These are phyloP conservation scores for Holothuria leucospilota DNA, from an alignment of 53 echinoderm and acorn worm species.

Conservation along the genomic window DNA sequence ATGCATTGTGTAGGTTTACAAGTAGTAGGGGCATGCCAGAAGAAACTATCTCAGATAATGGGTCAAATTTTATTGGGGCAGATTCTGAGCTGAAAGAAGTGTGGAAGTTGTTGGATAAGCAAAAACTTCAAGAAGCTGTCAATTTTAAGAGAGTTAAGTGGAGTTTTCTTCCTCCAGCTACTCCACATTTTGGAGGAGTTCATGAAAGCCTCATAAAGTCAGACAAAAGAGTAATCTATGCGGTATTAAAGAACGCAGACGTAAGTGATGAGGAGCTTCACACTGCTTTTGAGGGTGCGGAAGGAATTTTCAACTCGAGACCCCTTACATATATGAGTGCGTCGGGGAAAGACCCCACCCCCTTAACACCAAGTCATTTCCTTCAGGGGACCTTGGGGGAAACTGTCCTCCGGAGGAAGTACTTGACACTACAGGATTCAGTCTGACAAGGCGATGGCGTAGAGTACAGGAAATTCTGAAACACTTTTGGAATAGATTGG, in stretches of 20 bases:
- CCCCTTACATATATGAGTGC: constrained; percentile 32
- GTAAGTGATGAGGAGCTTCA: constrained; percentile 45
- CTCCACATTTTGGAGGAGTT: too few species aligned
- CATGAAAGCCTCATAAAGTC: constrained; percentile 46
- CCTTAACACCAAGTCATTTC: constrained; percentile 37
- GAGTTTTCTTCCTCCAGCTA: constrained; percentile 35
- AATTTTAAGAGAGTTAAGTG: constrained; percentile 24
- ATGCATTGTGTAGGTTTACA: constrained; percentile 23
- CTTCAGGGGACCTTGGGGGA: constrained; percentile 22
- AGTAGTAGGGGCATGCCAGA: constrained; percentile 24
- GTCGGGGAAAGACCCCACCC: constrained; percentile 2
- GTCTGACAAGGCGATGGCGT: constrained; percentile 17
- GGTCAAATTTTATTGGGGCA: constrained; percentile 41
- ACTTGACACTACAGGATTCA: constrained; percentile 11
- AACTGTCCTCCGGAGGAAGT: constrained; percentile 13
- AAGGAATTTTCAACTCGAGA: constrained; percentile 32
- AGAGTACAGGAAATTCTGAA: constrained; percentile 34
- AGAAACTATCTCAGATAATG: constrained; percentile 16
- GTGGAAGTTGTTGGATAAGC: constrained; percentile 12
- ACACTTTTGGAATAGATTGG: constrained; percentile 35
- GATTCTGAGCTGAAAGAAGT: constrained; percentile 36
- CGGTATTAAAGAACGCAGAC: too few species aligned
- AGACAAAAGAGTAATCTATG: constrained; percentile 31
- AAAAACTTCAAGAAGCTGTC: constrained; percentile 12
- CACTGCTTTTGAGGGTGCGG: constrained; percentile 10